These are phyloP conservation scores for Pseudorhiza aurosa DNA, from an alignment of 30 jellyfish, hydroid and myxozoan species.

Conservation along the genomic window DNA sequence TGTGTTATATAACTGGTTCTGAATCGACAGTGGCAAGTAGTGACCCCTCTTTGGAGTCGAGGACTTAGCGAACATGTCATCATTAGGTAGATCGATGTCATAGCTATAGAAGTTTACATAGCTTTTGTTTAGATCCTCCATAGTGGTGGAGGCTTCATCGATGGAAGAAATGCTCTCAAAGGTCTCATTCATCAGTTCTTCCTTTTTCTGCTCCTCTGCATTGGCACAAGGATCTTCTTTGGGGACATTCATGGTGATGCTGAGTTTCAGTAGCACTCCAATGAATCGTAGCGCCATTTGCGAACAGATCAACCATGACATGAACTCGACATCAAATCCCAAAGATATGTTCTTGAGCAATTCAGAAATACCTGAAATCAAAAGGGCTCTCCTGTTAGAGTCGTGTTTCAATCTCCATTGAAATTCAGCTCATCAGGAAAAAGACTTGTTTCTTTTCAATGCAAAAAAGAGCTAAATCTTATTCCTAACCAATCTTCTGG, in stretches of 20 bases:
- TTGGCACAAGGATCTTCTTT: not conserved
- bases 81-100: constrained; percentile 6
- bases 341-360: constrained; percentile 1
- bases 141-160: constrained; percentile 40
- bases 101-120: constrained; percentile 26
- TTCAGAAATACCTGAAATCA: constrained; percentile 28
- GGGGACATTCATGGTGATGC: not conserved
- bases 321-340: constrained; percentile 44
- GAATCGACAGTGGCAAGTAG: constrained; percentile 39
- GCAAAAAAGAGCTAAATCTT: no score
- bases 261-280: constrained; percentile 10
- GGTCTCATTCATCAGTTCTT: constrained; percentile 32
- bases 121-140: constrained; percentile 44
- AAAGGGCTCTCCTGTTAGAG: not conserved
- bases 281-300: constrained; percentile 61
- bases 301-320: constrained; percentile 50
- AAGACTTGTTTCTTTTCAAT: not conserved
- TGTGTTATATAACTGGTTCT: constrained; percentile 28
- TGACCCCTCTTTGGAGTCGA: constrained; percentile 69
- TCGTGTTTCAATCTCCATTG: not conserved
- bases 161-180: constrained; percentile 54
- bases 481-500: no score
- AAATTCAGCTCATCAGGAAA: not conserved
- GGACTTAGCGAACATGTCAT: constrained; percentile 32
- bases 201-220: not conserved